These are phyloP conservation scores for Bubo scandiacus DNA, from an alignment of 2,113 vertebrate genomes.

Conservation along the genomic window DNA sequence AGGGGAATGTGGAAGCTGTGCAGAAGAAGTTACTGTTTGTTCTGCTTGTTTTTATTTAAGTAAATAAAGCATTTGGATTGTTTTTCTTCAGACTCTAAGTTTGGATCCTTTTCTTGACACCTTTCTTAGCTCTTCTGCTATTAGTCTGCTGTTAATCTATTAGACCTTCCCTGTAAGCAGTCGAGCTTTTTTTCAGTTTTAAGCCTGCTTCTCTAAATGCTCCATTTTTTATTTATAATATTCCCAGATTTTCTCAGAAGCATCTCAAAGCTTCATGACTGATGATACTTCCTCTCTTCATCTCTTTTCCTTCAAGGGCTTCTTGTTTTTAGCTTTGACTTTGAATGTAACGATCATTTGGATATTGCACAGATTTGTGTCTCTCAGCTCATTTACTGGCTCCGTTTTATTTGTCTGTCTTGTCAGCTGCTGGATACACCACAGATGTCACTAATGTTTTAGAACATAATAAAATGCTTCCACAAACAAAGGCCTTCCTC, in stretches of 20 bases:
- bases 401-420: neutral
- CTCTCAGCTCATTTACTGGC: neutral
- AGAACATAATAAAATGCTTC: neutral
- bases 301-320: neutral
- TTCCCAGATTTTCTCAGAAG: neutral
- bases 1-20: neutral
- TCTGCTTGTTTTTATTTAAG: neutral
- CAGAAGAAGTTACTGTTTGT: neutral
- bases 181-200: neutral
- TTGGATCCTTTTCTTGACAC: neutral
- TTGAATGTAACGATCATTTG: neutral
- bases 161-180: neutral
- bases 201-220: neutral
- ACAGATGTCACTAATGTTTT: neutral
- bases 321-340: neutral
- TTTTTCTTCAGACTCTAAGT: neutral
- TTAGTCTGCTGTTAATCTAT: neutral
- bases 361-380: neutral
- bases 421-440: neutral
- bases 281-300: neutral
- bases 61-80: neutral
- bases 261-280: neutral
- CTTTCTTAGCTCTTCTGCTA: neutral
- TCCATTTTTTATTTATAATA: neutral
- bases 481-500: neutral